Conservation (phyloP, 2,888 invertebrate species). For the Cerceris rybyensis region DNA sequence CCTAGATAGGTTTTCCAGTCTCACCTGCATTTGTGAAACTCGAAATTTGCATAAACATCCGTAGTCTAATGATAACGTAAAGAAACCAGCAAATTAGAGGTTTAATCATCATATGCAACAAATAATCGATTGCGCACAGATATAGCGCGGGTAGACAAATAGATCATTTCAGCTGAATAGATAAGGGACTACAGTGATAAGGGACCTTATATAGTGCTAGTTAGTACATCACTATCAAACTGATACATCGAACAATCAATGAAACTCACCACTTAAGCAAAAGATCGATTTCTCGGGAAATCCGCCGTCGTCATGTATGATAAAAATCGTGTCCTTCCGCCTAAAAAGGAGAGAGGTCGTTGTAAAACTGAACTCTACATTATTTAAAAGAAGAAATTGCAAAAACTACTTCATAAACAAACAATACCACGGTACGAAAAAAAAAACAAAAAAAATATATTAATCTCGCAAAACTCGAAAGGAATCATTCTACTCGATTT, state of each 20-base stretch:
- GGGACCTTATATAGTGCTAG: neutral
- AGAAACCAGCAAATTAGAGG: too few species aligned
- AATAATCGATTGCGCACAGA: too few species aligned
- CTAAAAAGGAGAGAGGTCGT: conserved; percentile 27
- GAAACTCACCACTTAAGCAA: conserved; percentile 74
- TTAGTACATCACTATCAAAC: conserved; percentile 7
- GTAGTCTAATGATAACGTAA: too few species aligned
- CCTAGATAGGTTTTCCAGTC: too few species aligned
- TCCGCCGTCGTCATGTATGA: conserved; percentile 72
- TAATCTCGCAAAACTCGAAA: too few species aligned
- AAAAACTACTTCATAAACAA: neutral
- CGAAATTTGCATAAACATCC: too few species aligned
- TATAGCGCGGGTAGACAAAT: too few species aligned
- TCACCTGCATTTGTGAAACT: too few species aligned
- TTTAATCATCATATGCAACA: too few species aligned
- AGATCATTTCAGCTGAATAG: too few species aligned
- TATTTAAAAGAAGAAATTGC: neutral
- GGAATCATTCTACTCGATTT: too few species aligned
- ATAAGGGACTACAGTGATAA: neutral
- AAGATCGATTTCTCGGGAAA: conserved; percentile 64
- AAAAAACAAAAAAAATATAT: too few species aligned
- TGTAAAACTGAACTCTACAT: neutral
- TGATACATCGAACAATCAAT: conserved; percentile 3
- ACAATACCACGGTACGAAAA: neutral
- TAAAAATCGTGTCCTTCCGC: conserved; percentile 31